These are phyloP conservation scores for Otolemur crassicaudatus DNA, from an alignment of 2,797 vertebrate genomes.

Conservation along the genomic window DNA sequence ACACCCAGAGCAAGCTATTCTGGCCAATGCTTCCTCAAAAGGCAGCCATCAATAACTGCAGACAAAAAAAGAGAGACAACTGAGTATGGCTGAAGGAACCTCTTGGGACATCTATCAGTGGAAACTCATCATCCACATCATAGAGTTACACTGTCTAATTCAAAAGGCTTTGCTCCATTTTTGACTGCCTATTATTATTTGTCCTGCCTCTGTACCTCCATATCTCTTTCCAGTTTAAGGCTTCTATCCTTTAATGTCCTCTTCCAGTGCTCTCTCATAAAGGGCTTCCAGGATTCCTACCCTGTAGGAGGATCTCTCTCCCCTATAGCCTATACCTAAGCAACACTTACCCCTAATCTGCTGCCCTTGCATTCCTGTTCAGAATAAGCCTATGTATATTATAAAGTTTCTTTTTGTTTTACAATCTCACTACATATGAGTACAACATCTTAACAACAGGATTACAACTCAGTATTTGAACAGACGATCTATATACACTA, in stretches of 20 bases:
- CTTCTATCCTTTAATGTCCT: neutral
- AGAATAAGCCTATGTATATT: neutral
- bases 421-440: conserved; percentile 58
- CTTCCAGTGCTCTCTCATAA: neutral
- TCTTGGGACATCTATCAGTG: neutral
- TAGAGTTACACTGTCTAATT: neutral
- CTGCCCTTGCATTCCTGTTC: neutral
- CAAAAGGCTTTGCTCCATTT: neutral
- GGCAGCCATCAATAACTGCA: neutral
- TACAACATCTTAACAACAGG: conserved; percentile 74
- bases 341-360: neutral
- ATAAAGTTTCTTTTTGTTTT: conserved; percentile 54
- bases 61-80: neutral
- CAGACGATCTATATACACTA: conserved; percentile 82
- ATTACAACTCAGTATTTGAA: conserved; percentile 70
- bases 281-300: neutral
- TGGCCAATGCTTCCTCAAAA: neutral
- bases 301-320: neutral
- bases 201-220: neutral
- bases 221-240: neutral
- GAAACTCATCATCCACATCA: neutral
- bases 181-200: neutral
- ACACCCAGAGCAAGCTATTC: neutral
- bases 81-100: neutral
- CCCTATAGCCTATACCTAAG: neutral